Conservation (phyloP, 1,140 invertebrate genomes). For the Hycleus cichorii region DNA sequence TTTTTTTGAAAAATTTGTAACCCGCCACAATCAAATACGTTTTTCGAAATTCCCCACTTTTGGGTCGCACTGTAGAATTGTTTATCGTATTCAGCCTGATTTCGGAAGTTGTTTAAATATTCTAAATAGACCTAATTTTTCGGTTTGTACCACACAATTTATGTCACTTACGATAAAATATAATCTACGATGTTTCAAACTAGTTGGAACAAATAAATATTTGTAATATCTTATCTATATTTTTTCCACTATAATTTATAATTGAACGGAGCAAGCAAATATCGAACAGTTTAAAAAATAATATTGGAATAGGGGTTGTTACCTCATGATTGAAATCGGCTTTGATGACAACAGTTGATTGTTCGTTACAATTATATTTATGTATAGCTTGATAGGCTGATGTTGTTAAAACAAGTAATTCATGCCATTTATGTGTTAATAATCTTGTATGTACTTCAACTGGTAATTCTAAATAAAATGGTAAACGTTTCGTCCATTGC, state of each 20-base stretch:
- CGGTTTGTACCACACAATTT: background rate
- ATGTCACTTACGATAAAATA: background rate
- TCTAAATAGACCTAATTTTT: conserved; percentile 7
- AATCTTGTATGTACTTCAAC: conserved; percentile 91
- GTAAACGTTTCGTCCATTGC: conserved; percentile 95
- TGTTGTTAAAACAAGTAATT: conserved; percentile 87
- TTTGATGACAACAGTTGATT: conserved; percentile 46
- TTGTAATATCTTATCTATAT: conserved; percentile 10
- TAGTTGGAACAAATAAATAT: conserved; percentile 8
- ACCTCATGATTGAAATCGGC: conserved; percentile 72
- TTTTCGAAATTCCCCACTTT: no score
- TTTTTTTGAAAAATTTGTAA: no score
- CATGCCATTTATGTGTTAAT: conserved; percentile 96
- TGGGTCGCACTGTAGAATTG: no score
- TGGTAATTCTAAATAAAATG: conserved; percentile 92
- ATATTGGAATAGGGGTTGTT: conserved; percentile 27
- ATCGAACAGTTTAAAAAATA: no score
- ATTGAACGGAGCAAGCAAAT: background rate
- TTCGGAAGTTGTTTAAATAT: no score
- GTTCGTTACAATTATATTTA: conserved; percentile 27
- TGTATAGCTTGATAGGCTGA: conserved; percentile 90
- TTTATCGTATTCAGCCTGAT: no score
- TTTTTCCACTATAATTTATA: conserved; percentile 8
- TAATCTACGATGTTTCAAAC: background rate
- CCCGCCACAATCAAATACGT: no score